Percentiles rank a stretch among this genome's conserved stretches.
phyloP scores from a whole-genome alignment of 2,797 vertebrate genomes.

The Toxotes lorentzi region DNA sequence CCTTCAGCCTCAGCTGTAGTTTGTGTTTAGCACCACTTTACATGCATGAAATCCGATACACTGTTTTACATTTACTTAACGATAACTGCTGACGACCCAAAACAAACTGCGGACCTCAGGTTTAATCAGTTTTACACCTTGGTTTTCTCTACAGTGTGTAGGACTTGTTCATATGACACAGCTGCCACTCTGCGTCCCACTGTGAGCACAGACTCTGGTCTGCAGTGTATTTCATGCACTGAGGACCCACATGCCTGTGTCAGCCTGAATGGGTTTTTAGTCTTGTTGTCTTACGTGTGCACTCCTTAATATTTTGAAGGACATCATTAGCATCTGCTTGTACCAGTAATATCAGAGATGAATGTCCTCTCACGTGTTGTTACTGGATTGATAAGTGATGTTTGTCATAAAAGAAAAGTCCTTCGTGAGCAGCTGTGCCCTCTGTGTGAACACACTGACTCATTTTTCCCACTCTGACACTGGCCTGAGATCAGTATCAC shows the following conservation, averaged over 20 bases:
- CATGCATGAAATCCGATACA: not conserved
- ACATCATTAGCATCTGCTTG: not conserved
- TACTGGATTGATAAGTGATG: conserved; percentile 9
- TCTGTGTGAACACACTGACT: conserved; percentile 29
- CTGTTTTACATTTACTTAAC: not conserved
- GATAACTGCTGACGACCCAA: too few species aligned
- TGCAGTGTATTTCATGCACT: too few species aligned
- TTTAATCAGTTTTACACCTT: too few species aligned
- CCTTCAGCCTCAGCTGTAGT: too few species aligned
- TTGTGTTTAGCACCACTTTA: too few species aligned
- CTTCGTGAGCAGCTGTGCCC: conserved; percentile 16
- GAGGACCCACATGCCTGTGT: too few species aligned
- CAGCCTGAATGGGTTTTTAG: too few species aligned
- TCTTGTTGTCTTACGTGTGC: too few species aligned
- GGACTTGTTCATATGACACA: too few species aligned
- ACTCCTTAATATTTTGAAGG: conserved; percentile 1
- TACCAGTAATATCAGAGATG: conserved; percentile 2
- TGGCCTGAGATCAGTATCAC: conserved; percentile 19
- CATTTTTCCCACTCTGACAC: conserved; percentile 23
- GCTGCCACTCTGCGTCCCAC: too few species aligned
- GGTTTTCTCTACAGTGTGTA: too few species aligned
- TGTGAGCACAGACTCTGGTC: too few species aligned
- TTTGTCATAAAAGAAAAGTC: conserved; percentile 22
- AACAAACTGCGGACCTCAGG: not conserved
- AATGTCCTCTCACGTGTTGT: conserved; percentile 21